A percentile compares a stretch with the other conserved stretches of the same genome.
phyloP scores from a whole-genome alignment of 2,113 vertebrate genomes.

The Brevimyrus niger region DNA sequence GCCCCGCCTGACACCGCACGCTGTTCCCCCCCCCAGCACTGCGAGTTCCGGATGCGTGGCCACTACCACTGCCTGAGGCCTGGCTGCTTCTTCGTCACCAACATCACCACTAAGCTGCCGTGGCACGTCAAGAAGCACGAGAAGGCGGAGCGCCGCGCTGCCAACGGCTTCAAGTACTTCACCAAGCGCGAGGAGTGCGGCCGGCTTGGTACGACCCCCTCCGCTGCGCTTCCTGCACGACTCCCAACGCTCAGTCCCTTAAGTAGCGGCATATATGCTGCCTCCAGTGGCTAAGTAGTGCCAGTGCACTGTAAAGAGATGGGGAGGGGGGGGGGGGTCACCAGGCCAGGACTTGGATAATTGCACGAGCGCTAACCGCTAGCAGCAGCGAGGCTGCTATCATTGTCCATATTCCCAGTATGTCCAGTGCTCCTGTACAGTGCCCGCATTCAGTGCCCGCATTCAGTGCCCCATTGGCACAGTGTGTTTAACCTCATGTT shows the following conservation, averaged over 20 bases:
- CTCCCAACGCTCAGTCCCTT: background rate
- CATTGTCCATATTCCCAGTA: background rate
- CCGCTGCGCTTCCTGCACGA: background rate
- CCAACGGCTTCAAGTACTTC: constrained; percentile 98
- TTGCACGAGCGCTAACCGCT: background rate
- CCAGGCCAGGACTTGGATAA: background rate
- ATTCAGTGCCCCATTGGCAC: background rate
- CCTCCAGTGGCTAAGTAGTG: background rate
- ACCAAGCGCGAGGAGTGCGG: constrained; percentile 96
- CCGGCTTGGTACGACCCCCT: constrained; percentile 70
- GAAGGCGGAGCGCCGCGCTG: constrained; percentile 91
- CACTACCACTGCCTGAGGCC: constrained; percentile 96
- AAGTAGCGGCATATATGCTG: background rate
- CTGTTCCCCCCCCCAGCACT: constrained; percentile 66
- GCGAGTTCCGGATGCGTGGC: constrained; percentile 95
- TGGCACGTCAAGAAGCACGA: constrained; percentile 98
- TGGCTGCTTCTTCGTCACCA: constrained; percentile 92
- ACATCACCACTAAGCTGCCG: constrained; percentile 98
- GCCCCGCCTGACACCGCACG: background rate
- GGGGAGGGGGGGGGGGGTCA: background rate
- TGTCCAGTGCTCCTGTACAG: background rate
- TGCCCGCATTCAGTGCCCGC: background rate
- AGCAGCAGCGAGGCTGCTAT: background rate
- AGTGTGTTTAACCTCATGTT: background rate
- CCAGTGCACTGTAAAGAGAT: background rate